Conservation (phyloP, 2,888 invertebrate species). For the Prosapia bicincta region DNA sequence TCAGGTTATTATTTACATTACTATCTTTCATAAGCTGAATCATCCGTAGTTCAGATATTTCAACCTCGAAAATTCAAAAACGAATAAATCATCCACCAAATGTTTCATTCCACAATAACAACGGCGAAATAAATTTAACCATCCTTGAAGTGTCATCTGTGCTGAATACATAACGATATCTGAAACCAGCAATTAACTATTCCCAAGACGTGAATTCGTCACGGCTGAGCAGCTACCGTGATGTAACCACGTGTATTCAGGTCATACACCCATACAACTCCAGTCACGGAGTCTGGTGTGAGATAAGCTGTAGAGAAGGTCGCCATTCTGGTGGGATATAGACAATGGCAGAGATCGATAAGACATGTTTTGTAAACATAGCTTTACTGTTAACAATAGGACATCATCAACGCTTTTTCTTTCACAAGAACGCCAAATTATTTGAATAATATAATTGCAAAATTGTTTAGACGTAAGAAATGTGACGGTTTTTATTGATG, state of each 20-base stretch:
- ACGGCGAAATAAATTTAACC: neutral
- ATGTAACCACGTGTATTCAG: neutral
- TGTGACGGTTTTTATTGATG: no score
- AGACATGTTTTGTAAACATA: neutral
- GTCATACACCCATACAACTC: neutral
- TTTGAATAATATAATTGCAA: no score
- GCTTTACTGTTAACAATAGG: neutral
- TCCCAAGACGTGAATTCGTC: neutral
- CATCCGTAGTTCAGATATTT: no score
- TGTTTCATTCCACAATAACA: neutral
- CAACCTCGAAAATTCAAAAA: no score
- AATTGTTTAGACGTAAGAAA: no score
- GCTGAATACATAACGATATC: neutral
- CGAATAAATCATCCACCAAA: no score
- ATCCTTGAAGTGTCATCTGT: neutral
- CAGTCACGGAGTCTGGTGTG: neutral
- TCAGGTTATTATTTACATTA: no score
- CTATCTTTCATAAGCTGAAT: no score
- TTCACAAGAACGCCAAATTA: no score
- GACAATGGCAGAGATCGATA: neutral
- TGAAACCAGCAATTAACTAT: neutral
- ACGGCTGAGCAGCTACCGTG: neutral
- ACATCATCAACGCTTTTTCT: no score
- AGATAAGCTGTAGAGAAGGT: neutral
- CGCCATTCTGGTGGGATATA: neutral